phyloP scores from a whole-genome alignment of 2,888 invertebrate species.

The Ernsta delagoae region DNA sequence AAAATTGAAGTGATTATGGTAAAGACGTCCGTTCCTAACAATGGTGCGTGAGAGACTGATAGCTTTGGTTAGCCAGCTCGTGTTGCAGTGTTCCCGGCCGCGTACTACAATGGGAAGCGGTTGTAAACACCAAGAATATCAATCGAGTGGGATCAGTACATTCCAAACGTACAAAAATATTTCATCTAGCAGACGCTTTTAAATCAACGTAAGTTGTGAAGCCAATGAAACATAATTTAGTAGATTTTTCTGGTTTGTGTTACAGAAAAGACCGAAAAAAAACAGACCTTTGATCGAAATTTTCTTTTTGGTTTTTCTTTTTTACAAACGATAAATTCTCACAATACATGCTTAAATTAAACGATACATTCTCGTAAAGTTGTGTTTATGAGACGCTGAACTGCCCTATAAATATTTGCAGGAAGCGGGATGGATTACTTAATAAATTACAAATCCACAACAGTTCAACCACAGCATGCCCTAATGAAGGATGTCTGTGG shows the following conservation, averaged over 20 bases:
- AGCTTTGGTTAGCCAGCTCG: conserved; percentile 35
- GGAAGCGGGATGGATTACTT: background rate
- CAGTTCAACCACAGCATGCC: background rate
- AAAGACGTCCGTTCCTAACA: conserved; percentile 47
- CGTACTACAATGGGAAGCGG: conserved; percentile 27
- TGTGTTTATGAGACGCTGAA: too few species aligned
- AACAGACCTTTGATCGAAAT: too few species aligned
- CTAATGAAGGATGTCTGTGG: background rate
- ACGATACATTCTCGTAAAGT: too few species aligned
- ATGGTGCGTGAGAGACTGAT: conserved; percentile 59
- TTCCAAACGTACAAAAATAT: background rate
- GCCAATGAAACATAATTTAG: too few species aligned
- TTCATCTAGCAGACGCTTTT: background rate
- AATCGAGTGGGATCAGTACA: conserved; percentile 24
- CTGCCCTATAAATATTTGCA: background rate
- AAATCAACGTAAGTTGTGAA: too few species aligned
- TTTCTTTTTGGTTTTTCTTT: too few species aligned
- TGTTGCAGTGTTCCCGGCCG: background rate
- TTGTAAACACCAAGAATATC: conserved; percentile 26
- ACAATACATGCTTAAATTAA: too few species aligned
- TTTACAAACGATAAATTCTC: too few species aligned
- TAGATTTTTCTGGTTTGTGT: too few species aligned
- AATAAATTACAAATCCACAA: background rate
- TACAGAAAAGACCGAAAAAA: too few species aligned
- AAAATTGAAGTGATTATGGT: background rate